Base-by-base conservation (phyloP, 2,888 invertebrate species). In the Hofmannophila pseudospretella region DNA sequence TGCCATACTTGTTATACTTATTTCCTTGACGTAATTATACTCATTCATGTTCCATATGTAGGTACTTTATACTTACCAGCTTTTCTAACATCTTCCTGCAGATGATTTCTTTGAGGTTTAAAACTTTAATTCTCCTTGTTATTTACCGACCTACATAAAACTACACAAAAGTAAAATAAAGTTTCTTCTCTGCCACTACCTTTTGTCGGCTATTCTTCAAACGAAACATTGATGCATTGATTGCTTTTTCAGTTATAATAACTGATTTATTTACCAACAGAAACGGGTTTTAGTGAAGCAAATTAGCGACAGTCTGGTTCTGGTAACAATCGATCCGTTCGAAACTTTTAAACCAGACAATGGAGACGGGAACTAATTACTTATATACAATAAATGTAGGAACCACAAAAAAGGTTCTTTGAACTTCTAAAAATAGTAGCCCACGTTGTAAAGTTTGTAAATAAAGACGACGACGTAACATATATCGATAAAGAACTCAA, bases 281-380 rank as follows among this genome's bases (percentile, higher is more conserved):
- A 38, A 45, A 46, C 36, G 36, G 23, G 43, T 47, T 41, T 34
- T 33, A 52, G 38, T 39, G 44, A 35, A 49, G 41, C 43, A 45
- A 52, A 59, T 52, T 38, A 53, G 41, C 39, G 41, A 52, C 54
- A 49, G 54, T 45, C 45, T 39, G 49, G 45, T 44, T 45, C 45
- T 39, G 49, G 45, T 44, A 49, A 51, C 56, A 48, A 48, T 49
- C 44, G 45, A 49, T 51, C 40, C 41, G 38, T 45, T 51, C 41
- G 25, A 40, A 43, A 13, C 42, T 16, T 16, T 16, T 5, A 16
- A 4, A 16, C 3, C 41, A 51, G 45, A 65, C 65, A 69, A 63
- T 54, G 44, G 47, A 54, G 58, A 61, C 59, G 51, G 62, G 58
- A 71, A 75, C 74, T 75, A 76, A 78, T 80, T 71, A 71, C 44